Percentiles rank a stretch among this genome's conserved stretches.
phyloP scores from a whole-genome alignment of 2,888 invertebrate species.

The Synergus japonicus region DNA sequence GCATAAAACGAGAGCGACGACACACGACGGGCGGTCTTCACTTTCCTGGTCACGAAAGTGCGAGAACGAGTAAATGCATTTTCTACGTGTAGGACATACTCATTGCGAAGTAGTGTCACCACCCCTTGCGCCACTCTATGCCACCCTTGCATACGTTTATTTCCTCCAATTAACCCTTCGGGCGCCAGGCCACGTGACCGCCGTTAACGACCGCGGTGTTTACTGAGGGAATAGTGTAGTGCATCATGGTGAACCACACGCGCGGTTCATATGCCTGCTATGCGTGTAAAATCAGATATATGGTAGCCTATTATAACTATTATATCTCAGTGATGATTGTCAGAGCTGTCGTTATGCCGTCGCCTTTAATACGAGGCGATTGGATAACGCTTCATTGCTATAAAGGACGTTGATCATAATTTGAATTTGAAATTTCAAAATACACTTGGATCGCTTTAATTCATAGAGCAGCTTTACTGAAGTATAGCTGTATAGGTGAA shows the following conservation, averaged over 20 bases:
- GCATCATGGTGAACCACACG: slow-evolving; percentile 54
- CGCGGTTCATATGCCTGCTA: slow-evolving; percentile 39
- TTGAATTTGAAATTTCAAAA: slow-evolving; percentile 14
- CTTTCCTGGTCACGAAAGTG: slow-evolving; percentile 51
- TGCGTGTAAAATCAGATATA: slow-evolving; percentile 29
- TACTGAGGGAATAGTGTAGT: slow-evolving; percentile 58
- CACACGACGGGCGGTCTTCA: slow-evolving; percentile 61
- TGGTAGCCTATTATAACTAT: background rate
- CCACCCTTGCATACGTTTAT: slow-evolving; percentile 60
- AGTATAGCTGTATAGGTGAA: background rate
- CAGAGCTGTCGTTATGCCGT: slow-evolving; percentile 20
- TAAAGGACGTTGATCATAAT: background rate
- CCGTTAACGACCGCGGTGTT: slow-evolving; percentile 72
- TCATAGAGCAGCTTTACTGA: background rate
- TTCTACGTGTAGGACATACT: slow-evolving; percentile 23
- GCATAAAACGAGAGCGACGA: slow-evolving; percentile 62
- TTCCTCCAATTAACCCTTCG: slow-evolving; percentile 76
- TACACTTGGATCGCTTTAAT: slow-evolving; percentile 5
- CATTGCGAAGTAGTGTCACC: slow-evolving; percentile 38
- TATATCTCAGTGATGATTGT: background rate
- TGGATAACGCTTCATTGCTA: background rate
- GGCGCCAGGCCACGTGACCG: slow-evolving; percentile 69
- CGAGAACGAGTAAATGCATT: slow-evolving; percentile 49
- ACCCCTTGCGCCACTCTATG: slow-evolving; percentile 48
- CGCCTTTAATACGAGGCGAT: slow-evolving; percentile 15